Evolutionary conservation across 1,140 invertebrate species (phyloP).

Genomic region (Drosophila punjabiensis): DNA sequence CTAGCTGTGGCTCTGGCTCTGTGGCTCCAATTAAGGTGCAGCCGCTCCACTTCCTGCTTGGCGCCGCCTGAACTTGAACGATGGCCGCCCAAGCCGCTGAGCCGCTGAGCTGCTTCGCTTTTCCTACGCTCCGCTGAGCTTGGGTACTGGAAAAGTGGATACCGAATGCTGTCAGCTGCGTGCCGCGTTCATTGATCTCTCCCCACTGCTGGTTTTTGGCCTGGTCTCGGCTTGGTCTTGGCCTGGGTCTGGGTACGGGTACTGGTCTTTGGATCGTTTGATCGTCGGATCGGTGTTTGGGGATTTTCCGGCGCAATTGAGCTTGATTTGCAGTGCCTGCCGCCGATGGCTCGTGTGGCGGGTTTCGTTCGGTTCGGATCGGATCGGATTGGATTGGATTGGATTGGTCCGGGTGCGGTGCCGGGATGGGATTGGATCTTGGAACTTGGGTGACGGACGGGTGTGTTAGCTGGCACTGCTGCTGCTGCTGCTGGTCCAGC

Average conservation of each 20-base stretch:
- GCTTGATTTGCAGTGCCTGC: conserved; percentile 73
- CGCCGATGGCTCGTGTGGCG: conserved; percentile 80
- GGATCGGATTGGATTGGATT: conserved; percentile 24
- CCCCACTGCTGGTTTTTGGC: conserved; percentile 55
- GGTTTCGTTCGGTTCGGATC: conserved; percentile 51
- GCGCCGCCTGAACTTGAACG: conserved; percentile 69
- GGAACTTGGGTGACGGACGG: conserved; percentile 20
- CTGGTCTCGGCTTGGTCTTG: conserved; percentile 26
- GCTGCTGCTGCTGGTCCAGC: conserved; percentile 43
- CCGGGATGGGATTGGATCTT: conserved; percentile 10
- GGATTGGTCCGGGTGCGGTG: conserved; percentile 43
- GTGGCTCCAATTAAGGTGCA: conserved; percentile 78
- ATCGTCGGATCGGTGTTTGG: conserved; percentile 28
- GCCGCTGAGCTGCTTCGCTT: conserved; percentile 60
- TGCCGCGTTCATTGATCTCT: conserved; percentile 81
- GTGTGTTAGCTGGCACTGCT: conserved; percentile 9
- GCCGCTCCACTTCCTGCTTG: conserved; percentile 74
- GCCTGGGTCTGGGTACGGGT: conserved; percentile 1
- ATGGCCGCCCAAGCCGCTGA: conserved; percentile 54
- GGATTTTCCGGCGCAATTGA: conserved; percentile 77
- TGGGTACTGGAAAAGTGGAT: conserved; percentile 56
- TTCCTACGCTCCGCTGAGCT: conserved; percentile 63
- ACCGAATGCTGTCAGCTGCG: conserved; percentile 66
- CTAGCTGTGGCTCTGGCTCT: conserved; percentile 59
- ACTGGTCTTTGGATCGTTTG: conserved; percentile 23